These are phyloP conservation scores for Trachymyrmex cornetzi DNA, from an alignment of 1,140 invertebrate genomes.

Conservation along the genomic window DNA sequence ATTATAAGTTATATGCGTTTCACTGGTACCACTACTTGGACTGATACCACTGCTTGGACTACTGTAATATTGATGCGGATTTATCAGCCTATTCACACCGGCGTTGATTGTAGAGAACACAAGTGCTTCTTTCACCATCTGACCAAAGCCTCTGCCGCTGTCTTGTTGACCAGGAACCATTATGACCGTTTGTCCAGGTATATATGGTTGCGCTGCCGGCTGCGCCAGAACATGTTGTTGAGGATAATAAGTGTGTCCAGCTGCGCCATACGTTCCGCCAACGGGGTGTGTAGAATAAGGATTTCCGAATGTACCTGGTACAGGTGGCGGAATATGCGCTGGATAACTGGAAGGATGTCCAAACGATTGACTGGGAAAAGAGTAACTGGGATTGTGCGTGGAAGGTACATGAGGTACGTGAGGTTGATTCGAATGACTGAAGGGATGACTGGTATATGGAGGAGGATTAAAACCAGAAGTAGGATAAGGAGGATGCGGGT, in stretches of 20 bases:
- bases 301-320: conserved; percentile 64
- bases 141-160: conserved; percentile 78
- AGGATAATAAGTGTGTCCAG: conserved; percentile 68
- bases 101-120: conserved; percentile 81
- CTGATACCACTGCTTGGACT: conserved; percentile 1
- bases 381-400: conserved; percentile 1
- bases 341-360: conserved; percentile 42
- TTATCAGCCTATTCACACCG: conserved; percentile 79
- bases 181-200: conserved; percentile 80
- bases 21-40: conserved; percentile 1
- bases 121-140: conserved; percentile 81
- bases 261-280: conserved; percentile 32
- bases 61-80: conserved; percentile 58
- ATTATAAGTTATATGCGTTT: conserved; percentile 80
- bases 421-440: conserved; percentile 29
- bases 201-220: conserved; percentile 75
- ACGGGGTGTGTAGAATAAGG: conserved; percentile 60
- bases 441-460: conserved; percentile 34
- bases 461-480: conserved; percentile 10
- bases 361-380: conserved; percentile 12
- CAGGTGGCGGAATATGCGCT: conserved; percentile 59
- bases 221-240: conserved; percentile 78
- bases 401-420: neutral
- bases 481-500: conserved; percentile 36
- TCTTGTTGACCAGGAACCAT: conserved; percentile 74